Percentiles rank a stretch among this genome's conserved stretches.
Evolutionary conservation across 2,888 invertebrate genomes (phyloP).

Genomic region (Melanargia galathea): DNA sequence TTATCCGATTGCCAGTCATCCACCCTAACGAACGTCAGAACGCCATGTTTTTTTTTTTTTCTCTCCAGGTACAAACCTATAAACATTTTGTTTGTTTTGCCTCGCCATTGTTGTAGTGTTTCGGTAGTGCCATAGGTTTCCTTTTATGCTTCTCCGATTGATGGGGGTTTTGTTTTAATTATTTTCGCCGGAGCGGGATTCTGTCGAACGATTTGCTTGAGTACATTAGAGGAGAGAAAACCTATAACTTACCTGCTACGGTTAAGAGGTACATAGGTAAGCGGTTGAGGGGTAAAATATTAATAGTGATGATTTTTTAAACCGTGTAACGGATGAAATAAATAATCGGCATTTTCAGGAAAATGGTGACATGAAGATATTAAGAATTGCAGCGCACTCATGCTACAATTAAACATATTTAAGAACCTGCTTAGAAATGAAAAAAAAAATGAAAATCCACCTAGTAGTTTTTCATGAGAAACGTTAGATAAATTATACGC

Average conservation of each 20-base stretch:
- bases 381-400: too few relatives aligned
- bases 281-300: too few relatives aligned
- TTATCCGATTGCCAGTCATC: conserved; percentile 77
- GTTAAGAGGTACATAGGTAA: neutral
- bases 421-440: neutral
- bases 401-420: too few relatives aligned
- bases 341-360: too few relatives aligned
- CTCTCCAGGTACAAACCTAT: conserved; percentile 49
- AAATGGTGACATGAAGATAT: too few relatives aligned
- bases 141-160: conserved; percentile 39
- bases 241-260: conserved; percentile 18
- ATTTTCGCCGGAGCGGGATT: conserved; percentile 27
- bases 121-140: conserved; percentile 64
- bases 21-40: conserved; percentile 73
- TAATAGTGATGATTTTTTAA: too few relatives aligned
- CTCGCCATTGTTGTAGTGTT: conserved; percentile 54
- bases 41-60: conserved; percentile 50
- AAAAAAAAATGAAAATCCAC: neutral
- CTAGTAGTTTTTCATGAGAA: too few relatives aligned
- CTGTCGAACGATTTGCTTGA: conserved; percentile 10
- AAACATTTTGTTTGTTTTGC: conserved; percentile 67
- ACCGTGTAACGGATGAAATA: too few relatives aligned
- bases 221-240: conserved; percentile 30
- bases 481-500: too few relatives aligned
- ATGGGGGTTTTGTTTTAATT: conserved; percentile 36